Percentiles rank a stretch among this genome's conserved stretches.
Conservation (phyloP, 2,113 vertebrate genomes). For the Apteryx mantelli region DNA sequence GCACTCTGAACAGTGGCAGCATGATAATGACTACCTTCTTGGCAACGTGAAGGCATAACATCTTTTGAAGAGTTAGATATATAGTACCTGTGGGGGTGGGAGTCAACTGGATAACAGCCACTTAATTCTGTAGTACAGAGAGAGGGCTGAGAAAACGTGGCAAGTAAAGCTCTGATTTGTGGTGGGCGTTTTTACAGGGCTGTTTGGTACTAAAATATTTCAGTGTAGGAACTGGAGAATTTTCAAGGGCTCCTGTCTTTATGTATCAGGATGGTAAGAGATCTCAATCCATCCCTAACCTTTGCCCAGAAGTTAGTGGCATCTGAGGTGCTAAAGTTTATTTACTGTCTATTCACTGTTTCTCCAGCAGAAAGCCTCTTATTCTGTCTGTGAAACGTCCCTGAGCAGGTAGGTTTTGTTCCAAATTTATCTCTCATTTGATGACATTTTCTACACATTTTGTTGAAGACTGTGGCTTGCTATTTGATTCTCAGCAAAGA, state of each 20-base stretch:
- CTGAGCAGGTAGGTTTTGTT: background rate
- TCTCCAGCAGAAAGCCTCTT: background rate
- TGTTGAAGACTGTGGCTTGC: background rate
- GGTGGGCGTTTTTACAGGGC: conserved; percentile 28
- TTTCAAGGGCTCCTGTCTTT: conserved; percentile 33
- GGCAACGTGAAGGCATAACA: background rate
- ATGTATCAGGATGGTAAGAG: conserved; percentile 5
- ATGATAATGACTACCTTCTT: background rate
- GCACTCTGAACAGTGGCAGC: background rate
- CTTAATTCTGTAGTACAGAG: conserved; percentile 45
- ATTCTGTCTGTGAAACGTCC: background rate
- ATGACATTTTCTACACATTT: background rate
- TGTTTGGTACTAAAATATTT: conserved; percentile 44
- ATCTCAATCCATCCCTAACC: background rate
- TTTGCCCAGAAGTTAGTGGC: background rate
- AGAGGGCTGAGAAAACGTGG: conserved; percentile 31
- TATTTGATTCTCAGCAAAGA: background rate
- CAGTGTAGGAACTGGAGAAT: conserved; percentile 18
- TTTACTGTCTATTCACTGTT: background rate
- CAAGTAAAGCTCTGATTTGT: conserved; percentile 47
- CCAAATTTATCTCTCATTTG: background rate
- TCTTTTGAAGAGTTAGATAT: conserved; percentile 23
- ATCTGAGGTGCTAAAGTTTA: background rate
- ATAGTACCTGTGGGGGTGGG: background rate
- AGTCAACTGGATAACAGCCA: conserved; percentile 24